Percentiles rank a stretch among this genome's conserved stretches.
phyloP scores from a whole-genome alignment of 1,140 invertebrate genomes.

The Panagrolaimus sp. region DNA sequence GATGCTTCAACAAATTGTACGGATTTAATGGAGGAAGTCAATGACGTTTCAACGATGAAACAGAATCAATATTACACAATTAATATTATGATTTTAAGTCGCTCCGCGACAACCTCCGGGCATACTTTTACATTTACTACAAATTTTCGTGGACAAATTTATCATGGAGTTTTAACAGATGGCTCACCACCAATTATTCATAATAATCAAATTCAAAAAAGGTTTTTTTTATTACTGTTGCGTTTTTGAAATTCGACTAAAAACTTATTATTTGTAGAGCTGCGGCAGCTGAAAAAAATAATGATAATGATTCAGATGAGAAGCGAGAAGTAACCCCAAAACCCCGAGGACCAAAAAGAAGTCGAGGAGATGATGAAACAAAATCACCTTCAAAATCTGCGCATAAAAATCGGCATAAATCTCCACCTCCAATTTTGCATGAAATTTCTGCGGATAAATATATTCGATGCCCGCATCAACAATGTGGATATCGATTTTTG shows the following conservation, averaged over 20 bases:
- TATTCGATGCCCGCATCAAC: neutral
- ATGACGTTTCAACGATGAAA: neutral
- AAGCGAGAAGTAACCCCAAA: neutral
- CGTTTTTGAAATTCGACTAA: neutral
- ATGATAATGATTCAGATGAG: neutral
- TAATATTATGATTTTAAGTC: no score
- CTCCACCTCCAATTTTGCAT: neutral
- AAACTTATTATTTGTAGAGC: neutral
- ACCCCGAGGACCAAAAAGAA: neutral
- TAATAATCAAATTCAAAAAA: constrained; percentile 11
- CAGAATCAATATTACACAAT: no score
- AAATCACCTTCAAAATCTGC: neutral
- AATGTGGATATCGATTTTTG: constrained; percentile 10
- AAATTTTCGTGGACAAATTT: neutral
- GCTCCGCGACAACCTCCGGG: neutral
- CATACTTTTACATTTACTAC: neutral
- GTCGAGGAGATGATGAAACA: neutral
- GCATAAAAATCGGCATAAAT: neutral
- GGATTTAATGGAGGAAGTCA: neutral
- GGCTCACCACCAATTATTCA: constrained; percentile 2
- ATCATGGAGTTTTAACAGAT: neutral
- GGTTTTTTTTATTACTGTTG: neutral
- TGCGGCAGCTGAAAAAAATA: constrained; percentile 9
- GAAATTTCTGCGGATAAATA: neutral
- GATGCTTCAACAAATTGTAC: constrained; percentile 2